Conservation (phyloP, 2,888 invertebrate species). For the Drosophila mimica region DNA sequence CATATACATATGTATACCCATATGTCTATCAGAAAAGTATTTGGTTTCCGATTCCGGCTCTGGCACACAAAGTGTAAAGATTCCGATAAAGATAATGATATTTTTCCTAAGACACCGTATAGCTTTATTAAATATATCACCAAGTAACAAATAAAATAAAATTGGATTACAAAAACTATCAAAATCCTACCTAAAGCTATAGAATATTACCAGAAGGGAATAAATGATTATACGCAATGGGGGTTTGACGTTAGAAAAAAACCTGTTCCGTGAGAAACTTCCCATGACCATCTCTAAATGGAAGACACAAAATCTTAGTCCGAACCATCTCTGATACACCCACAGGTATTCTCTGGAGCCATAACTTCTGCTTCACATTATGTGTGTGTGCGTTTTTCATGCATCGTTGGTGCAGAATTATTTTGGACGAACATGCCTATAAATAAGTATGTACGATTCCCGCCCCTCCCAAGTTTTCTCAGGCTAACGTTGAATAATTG, state of each 20-base stretch:
- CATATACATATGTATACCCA: background rate
- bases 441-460: slow-evolving; percentile 28
- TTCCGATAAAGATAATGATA: background rate
- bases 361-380: slow-evolving; percentile 21
- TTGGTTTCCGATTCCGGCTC: background rate
- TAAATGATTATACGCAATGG: background rate
- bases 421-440: slow-evolving; percentile 47
- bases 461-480: slow-evolving; percentile 48
- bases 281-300: slow-evolving; percentile 42
- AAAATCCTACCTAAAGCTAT: background rate
- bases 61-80: background rate
- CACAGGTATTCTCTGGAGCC: slow-evolving; percentile 10
- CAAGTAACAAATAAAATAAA: background rate
- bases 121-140: background rate
- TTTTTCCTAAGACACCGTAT: background rate
- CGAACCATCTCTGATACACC: slow-evolving; percentile 11
- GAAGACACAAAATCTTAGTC: slow-evolving; percentile 23
- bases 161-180: background rate
- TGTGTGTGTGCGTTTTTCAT: slow-evolving; percentile 50
- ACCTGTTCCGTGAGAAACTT: slow-evolving; percentile 52
- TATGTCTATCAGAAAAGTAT: background rate
- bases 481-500: slow-evolving; percentile 58
- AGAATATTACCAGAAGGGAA: background rate
- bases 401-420: slow-evolving; percentile 60
- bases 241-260: slow-evolving; percentile 5